phyloP scores from a whole-genome alignment of 2,113 vertebrate species.

The Maccullochella peelii region DNA sequence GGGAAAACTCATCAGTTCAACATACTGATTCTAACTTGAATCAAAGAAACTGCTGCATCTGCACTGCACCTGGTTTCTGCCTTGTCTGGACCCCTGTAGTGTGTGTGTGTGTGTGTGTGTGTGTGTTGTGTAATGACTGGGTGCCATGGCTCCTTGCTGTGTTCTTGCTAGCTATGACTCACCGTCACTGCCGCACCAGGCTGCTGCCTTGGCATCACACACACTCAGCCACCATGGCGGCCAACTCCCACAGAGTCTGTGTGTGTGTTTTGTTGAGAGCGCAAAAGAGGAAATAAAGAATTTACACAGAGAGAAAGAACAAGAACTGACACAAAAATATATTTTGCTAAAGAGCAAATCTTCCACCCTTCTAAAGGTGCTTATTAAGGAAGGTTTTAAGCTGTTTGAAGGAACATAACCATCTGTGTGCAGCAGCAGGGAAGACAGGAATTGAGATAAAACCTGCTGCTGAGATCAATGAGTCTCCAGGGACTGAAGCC shows the following conservation, averaged over 20 bases:
- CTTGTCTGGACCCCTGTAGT: slow-evolving; percentile 15
- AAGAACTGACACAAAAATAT: not conserved
- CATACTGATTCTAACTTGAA: slow-evolving; percentile 10
- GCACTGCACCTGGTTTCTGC: slow-evolving; percentile 50
- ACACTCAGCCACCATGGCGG: slow-evolving; percentile 49
- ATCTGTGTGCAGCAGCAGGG: slow-evolving; percentile 64
- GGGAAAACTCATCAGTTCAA: slow-evolving; percentile 1
- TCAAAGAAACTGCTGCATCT: slow-evolving; percentile 28
- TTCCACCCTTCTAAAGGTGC: slow-evolving; percentile 8
- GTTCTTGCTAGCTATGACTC: slow-evolving; percentile 76
- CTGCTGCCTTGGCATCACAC: slow-evolving; percentile 70
- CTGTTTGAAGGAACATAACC: slow-evolving; percentile 47
- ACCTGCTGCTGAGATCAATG: slow-evolving; percentile 69
- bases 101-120: slow-evolving; percentile 9
- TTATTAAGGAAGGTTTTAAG: slow-evolving; percentile 41
- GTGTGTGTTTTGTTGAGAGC: slow-evolving; percentile 7
- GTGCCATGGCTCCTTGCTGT: slow-evolving; percentile 58
- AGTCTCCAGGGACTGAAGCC: slow-evolving; percentile 62
- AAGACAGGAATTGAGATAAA: slow-evolving; percentile 72
- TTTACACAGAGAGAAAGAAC: not conserved
- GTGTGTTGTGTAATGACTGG: slow-evolving; percentile 33
- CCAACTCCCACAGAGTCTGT: slow-evolving; percentile 59
- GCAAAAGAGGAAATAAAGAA: not conserved
- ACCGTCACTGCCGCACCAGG: slow-evolving; percentile 64
- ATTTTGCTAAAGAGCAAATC: not conserved